Base-by-base conservation (phyloP, 2,113 vertebrate genomes). In the Pungitius pungitius region DNA sequence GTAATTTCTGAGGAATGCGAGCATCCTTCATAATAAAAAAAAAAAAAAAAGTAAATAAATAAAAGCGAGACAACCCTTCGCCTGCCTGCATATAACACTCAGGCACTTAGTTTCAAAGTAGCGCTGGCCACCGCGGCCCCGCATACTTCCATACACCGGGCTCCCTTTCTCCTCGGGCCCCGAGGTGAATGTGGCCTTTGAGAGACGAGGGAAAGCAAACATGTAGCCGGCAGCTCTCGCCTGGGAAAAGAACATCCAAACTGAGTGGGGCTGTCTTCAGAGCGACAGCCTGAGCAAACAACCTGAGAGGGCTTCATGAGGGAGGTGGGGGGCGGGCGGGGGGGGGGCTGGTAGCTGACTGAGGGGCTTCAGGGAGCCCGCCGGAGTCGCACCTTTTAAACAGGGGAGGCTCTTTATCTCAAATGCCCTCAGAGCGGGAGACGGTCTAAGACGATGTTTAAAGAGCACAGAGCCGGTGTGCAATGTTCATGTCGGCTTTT, bases 231-330 rank as follows among this genome's bases (percentile, higher is more conserved):
- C 83, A 71, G 83, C 86, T 82, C 82, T 49, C 63, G 90, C 88
- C 91, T 92, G 91, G 91, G 89, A 90, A 92, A 90, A 90, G 85
- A 89, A 90, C 89, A 90, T 91, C 80, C 85, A 81, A 37, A 79
- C 65, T 81, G 85, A 90, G 86, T 65, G 86, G 51, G 84, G 75
- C 75, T 63, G 88, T 89, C 89, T 84, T 79, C 82, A 85, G 82
- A 85, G 83, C 80, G 33, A 75, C 91, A 83, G 85, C 86, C 88
- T 91, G 91, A 84, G 85, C 91, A 92, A 92, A 92, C 88, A 91
- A 67, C 83, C 82, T 71, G 82, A 90, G 82, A 88, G 81, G 80
- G 68, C 83, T 76, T 73, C 83, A 69, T 75, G 78, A 78, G 14
- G 70, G 27, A 58, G 70, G 69, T 55, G 49, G 67, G 54, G 52